Conservation (phyloP, 2,888 invertebrate genomes). For the Mesorhabditis spiculigera region DNA sequence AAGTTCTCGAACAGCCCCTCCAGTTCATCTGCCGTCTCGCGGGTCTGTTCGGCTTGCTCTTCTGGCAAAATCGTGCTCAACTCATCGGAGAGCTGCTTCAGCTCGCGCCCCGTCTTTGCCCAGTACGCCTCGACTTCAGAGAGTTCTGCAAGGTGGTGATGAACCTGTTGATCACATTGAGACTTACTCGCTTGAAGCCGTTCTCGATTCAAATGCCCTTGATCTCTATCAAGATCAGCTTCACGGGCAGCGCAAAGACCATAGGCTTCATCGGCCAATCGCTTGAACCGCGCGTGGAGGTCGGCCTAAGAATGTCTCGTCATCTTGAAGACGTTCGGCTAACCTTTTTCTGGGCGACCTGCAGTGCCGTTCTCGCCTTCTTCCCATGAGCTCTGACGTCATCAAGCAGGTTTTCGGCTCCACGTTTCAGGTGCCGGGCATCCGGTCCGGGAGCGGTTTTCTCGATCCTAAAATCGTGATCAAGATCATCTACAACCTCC, state of each 20-base stretch:
- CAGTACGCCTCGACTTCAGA: conserved; percentile 33
- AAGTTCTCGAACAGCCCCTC: conserved; percentile 12
- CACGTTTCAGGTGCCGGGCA: conserved; percentile 39
- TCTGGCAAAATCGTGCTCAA: conserved; percentile 18
- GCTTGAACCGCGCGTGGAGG: conserved; percentile 19
- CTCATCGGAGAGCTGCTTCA: conserved; percentile 27
- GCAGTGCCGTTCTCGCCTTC: conserved; percentile 32
- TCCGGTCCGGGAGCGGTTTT: conserved; percentile 40
- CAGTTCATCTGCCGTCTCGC: conserved; percentile 14
- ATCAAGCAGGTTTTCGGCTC: conserved; percentile 37
- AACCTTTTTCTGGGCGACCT: conserved; percentile 29
- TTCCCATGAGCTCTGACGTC: conserved; percentile 36
- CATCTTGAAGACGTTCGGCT: conserved; percentile 1
- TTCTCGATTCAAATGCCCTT: conserved; percentile 26
- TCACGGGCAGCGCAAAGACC: conserved; percentile 23
- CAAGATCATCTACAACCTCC: too few relatives aligned
- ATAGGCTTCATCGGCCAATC: conserved; percentile 23
- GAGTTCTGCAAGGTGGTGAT: conserved; percentile 23
- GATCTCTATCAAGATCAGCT: conserved; percentile 27
- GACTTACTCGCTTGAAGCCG: conserved; percentile 33
- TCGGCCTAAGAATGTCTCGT: conserved; percentile 15
- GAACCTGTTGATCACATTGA: background rate
- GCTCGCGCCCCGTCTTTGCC: conserved; percentile 29
- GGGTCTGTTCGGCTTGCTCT: conserved; percentile 13
- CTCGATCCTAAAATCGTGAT: conserved; percentile 26